Percentiles rank a stretch among this genome's conserved stretches.
phyloP scores from a whole-genome alignment of 2,888 invertebrate species.

The Limnephilus rhombicus region DNA sequence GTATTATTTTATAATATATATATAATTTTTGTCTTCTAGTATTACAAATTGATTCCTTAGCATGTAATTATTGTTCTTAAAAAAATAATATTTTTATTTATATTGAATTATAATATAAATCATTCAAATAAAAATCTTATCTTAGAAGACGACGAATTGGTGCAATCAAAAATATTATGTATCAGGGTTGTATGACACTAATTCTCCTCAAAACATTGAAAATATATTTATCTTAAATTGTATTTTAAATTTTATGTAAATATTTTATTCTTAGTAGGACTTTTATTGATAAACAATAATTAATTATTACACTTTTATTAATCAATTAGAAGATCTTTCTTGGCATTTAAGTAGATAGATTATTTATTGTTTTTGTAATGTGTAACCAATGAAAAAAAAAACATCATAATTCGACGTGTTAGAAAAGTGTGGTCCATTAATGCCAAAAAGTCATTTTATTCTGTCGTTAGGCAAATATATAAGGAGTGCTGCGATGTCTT shows the following conservation, averaged over 20 bases:
- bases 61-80: neutral
- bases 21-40: neutral
- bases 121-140: neutral
- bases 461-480: slow-evolving; percentile 7
- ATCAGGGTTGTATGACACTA: slow-evolving; percentile 50
- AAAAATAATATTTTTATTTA: neutral
- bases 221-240: slow-evolving; percentile 31
- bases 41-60: neutral
- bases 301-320: neutral
- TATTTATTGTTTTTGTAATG: neutral
- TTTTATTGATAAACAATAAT: neutral
- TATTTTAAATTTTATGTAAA: slow-evolving; percentile 27
- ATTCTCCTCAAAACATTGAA: slow-evolving; percentile 24
- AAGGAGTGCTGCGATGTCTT: neutral
- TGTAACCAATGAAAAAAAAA: slow-evolving; percentile 10
- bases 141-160: neutral
- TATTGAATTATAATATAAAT: neutral
- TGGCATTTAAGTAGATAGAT: neutral
- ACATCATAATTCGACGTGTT: slow-evolving; percentile 4
- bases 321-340: neutral
- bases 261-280: slow-evolving; percentile 21
- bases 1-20: neutral
- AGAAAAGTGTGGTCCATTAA: slow-evolving; percentile 28
- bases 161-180: slow-evolving; percentile 10
- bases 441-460: slow-evolving; percentile 34